Conservation (phyloP, 2,797 vertebrate genomes). For the Gymnodraco acuticeps region DNA sequence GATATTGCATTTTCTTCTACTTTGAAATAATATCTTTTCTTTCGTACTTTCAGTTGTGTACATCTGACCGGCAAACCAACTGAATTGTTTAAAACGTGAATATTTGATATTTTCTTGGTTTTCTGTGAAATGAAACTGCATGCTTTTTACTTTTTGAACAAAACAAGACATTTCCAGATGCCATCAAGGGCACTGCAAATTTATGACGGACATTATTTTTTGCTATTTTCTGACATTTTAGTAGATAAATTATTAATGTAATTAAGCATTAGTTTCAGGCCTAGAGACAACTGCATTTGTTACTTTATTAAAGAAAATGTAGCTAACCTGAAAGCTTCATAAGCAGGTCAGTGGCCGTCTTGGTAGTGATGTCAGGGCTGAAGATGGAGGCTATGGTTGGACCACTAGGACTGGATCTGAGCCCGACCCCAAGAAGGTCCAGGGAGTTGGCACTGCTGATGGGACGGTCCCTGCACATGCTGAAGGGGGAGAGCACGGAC, state of each 20-base stretch:
- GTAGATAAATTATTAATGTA: not conserved
- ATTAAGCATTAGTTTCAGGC: not conserved
- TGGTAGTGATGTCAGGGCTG: slow-evolving; percentile 97
- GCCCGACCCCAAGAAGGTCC: slow-evolving; percentile 75
- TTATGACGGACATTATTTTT: slow-evolving; percentile 1
- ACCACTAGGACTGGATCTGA: slow-evolving; percentile 81
- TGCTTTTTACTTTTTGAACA: not conserved
- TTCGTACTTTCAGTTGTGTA: too few relatives aligned
- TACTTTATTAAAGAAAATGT: not conserved
- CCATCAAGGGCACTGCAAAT: not conserved
- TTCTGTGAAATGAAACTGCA: slow-evolving; percentile 3
- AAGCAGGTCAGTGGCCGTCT: slow-evolving; percentile 98
- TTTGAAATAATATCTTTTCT: too few relatives aligned
- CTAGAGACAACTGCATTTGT: not conserved
- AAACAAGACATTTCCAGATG: not conserved
- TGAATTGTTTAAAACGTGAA: not conserved
- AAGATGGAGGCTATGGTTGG: slow-evolving; percentile 91
- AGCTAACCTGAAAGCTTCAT: slow-evolving; percentile 97
- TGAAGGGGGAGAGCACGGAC: slow-evolving; percentile 88
- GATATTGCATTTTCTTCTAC: not conserved
- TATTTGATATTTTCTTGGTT: not conserved
- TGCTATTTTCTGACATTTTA: not conserved
- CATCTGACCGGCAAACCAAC: too few relatives aligned
- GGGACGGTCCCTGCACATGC: slow-evolving; percentile 89
- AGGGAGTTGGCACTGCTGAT: slow-evolving; percentile 86